Conservation (phyloP, 2,797 vertebrate genomes). For the Coreius guichenoti region DNA sequence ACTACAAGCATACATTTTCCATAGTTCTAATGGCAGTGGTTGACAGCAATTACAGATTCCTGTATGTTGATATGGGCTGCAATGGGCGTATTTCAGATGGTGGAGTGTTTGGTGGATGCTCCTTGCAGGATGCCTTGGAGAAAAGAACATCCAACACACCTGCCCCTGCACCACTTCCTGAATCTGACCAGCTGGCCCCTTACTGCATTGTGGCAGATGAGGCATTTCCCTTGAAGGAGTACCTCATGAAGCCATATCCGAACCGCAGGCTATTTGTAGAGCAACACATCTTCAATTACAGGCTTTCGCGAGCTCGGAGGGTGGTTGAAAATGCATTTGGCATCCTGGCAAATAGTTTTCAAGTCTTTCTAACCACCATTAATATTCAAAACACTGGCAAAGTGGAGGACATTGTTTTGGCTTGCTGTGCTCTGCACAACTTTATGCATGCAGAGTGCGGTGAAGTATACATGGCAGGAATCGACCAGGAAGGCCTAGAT, state of each 20-base stretch:
- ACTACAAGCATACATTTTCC: no score
- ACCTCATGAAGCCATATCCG: not conserved
- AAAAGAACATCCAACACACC: not conserved
- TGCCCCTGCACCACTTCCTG: not conserved
- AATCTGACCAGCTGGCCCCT: not conserved
- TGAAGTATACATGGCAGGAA: not conserved
- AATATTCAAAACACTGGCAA: not conserved
- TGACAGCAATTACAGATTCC: not conserved
- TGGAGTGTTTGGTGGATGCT: not conserved
- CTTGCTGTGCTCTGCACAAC: not conserved
- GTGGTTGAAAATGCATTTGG: not conserved
- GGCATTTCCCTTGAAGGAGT: not conserved
- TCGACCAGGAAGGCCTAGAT: not conserved
- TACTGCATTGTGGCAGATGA: not conserved
- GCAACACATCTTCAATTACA: not conserved
- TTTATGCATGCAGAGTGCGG: not conserved
- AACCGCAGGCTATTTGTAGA: not conserved
- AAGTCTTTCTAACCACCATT: not conserved
- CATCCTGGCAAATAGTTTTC: not conserved
- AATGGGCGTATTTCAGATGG: not conserved
- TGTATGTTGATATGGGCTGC: not conserved
- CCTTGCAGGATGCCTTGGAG: not conserved
- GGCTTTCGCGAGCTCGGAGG: not conserved
- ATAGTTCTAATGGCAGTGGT: not conserved
- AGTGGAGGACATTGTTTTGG: not conserved